Percentiles rank a stretch among this genome's conserved stretches.
Evolutionary conservation across 2,113 vertebrate genomes (phyloP).

Genomic region (Promerops cafer): DNA sequence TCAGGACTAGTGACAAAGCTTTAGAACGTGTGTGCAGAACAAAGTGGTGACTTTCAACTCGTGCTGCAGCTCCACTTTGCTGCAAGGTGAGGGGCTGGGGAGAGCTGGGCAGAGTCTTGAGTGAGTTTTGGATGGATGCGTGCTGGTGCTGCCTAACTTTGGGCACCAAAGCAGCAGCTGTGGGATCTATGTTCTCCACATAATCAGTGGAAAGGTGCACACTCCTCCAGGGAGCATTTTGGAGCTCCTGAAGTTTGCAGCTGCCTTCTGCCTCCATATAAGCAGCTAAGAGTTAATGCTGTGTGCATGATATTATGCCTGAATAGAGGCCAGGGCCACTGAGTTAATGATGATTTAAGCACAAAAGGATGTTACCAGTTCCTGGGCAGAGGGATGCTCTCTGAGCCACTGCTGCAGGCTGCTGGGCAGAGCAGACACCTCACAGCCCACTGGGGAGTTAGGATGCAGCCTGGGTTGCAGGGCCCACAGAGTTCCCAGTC

Average conservation of each 20-base stretch:
- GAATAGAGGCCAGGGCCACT: neutral
- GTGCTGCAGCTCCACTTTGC: neutral
- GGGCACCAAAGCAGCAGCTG: neutral
- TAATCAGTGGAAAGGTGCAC: neutral
- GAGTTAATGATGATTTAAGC: neutral
- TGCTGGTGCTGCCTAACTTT: neutral
- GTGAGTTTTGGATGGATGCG: neutral
- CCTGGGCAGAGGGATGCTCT: neutral
- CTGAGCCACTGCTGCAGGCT: neutral
- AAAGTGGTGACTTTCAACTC: neutral
- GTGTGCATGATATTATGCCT: neutral
- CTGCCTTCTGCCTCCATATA: neutral
- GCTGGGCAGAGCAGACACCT: neutral
- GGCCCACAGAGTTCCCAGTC: neutral
- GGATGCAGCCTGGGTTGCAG: neutral
- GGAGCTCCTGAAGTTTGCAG: neutral
- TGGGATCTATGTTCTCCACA: neutral
- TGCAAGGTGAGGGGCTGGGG: neutral
- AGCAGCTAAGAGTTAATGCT: neutral
- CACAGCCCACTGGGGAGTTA: rapidly evolving
- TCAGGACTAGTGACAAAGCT: neutral
- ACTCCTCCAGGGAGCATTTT: neutral
- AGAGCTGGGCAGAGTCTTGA: neutral
- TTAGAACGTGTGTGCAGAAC: neutral
- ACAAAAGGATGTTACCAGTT: rapidly evolving